phyloP scores from a whole-genome alignment of 2,797 vertebrate species.

The Sebastes iracundus region DNA sequence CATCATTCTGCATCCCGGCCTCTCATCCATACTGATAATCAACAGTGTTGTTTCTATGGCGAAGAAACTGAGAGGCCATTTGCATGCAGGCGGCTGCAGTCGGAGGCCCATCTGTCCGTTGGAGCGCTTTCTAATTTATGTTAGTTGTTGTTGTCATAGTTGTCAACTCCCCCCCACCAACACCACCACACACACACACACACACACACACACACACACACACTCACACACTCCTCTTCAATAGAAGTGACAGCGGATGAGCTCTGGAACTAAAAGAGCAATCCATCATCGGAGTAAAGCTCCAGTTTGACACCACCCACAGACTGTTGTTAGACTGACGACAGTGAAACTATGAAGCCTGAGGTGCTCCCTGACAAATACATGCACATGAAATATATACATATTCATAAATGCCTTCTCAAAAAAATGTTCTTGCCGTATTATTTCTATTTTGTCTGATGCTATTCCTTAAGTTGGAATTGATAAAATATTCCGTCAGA shows the following conservation, averaged over 20 bases:
- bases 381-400: neutral
- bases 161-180: conserved; percentile 31
- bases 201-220: neutral
- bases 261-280: conserved; percentile 77
- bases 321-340: conserved; percentile 47
- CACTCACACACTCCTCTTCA: conserved; percentile 18
- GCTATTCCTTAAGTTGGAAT: too few species aligned
- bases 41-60: neutral
- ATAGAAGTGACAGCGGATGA: conserved; percentile 68
- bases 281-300: conserved; percentile 79
- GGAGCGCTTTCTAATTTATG: conserved; percentile 74
- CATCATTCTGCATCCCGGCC: neutral
- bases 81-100: conserved; percentile 68
- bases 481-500: too few species aligned
- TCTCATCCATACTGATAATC: conserved; percentile 21
- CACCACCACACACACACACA: neutral
- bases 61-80: conserved; percentile 40
- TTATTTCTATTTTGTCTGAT: neutral
- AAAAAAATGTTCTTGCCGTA: neutral
- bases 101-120: conserved; percentile 75
- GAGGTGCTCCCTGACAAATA: conserved; percentile 18
- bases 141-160: conserved; percentile 68
- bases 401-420: conserved; percentile 12
- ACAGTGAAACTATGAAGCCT: conserved; percentile 13
- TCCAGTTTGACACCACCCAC: conserved; percentile 63